Conservation (phyloP, 2,888 invertebrate species). For the Diachrysia chrysitis region DNA sequence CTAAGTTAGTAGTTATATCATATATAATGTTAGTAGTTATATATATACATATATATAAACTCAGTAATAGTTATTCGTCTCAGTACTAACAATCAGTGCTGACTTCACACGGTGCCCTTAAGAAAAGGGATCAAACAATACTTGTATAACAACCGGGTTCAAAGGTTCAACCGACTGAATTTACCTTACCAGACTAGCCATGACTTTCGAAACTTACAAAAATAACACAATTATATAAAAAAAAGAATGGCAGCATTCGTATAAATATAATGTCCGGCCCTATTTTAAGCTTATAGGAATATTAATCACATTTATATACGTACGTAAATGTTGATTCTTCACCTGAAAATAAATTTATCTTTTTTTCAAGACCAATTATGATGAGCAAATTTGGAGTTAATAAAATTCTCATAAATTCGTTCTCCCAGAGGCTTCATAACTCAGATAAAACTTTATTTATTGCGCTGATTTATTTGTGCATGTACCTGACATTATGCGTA, state of each 20-base stretch:
- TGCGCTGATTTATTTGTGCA: conserved; percentile 75
- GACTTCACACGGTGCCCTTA: not conserved
- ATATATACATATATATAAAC: not conserved
- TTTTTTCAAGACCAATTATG: conserved; percentile 18
- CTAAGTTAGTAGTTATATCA: too few species aligned
- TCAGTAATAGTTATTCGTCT: not conserved
- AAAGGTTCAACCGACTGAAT: not conserved
- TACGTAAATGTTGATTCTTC: not conserved
- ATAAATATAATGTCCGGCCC: too few species aligned
- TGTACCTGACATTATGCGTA: conserved; percentile 65
- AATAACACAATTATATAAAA: not conserved
- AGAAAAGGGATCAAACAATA: conserved; percentile 3
- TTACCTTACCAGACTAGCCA: not conserved
- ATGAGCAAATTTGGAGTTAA: conserved; percentile 61
- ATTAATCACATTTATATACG: not conserved
- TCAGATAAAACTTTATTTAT: conserved; percentile 82
- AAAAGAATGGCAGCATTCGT: not conserved
- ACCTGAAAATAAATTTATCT: not conserved
- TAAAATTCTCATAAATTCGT: conserved; percentile 75
- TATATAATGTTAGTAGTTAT: too few species aligned
- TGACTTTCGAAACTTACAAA: not conserved
- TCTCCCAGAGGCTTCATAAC: conserved; percentile 72
- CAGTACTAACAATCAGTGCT: not conserved
- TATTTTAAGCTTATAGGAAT: too few species aligned
- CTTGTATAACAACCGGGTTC: not conserved